phyloP scores from a whole-genome alignment of 1,140 invertebrate species.

The Drosophila ohnishii region DNA sequence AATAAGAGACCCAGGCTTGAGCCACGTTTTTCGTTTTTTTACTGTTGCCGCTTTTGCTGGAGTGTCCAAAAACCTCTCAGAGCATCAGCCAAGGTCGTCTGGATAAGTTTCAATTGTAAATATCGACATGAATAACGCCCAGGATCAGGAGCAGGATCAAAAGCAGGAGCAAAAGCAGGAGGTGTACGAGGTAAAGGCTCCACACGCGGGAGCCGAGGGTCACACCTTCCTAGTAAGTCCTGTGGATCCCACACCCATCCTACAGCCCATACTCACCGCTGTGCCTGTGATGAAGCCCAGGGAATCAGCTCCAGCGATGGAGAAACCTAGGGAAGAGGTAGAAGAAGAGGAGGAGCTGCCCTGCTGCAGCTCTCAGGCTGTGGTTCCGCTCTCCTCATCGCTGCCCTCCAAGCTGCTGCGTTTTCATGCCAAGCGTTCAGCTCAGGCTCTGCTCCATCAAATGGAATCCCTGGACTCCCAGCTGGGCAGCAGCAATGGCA shows the following conservation, averaged over 20 bases:
- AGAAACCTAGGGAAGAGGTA: neutral
- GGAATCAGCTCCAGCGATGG: neutral
- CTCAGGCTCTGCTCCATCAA: conserved; percentile 69
- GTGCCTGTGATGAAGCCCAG: conserved; percentile 60
- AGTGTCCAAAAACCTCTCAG: conserved; percentile 61
- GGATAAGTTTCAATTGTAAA: conserved; percentile 4
- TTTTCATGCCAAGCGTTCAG: conserved; percentile 71
- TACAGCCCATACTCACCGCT: conserved; percentile 53
- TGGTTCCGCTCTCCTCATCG: conserved; percentile 75
- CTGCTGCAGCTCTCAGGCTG: conserved; percentile 67
- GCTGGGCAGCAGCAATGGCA: conserved; percentile 68
- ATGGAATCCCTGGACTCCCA: conserved; percentile 72
- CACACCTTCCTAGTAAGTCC: conserved; percentile 76
- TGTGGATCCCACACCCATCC: conserved; percentile 27
- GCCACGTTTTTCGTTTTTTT: conserved; percentile 7
- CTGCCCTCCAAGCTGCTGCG: conserved; percentile 73
- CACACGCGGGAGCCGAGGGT: conserved; percentile 53
- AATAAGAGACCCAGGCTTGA: neutral
- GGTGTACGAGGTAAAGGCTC: conserved; percentile 59
- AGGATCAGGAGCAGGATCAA: conserved; percentile 3
- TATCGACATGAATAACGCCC: conserved; percentile 8
- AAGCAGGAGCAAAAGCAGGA: conserved; percentile 5
- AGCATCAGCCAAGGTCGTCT: conserved; percentile 54
- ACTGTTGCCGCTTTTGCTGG: conserved; percentile 67
- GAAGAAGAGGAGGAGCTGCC: conserved; percentile 44